Base-by-base conservation (phyloP, 2,888 invertebrate genomes). In the Acanthacorydalis orientalis region DNA sequence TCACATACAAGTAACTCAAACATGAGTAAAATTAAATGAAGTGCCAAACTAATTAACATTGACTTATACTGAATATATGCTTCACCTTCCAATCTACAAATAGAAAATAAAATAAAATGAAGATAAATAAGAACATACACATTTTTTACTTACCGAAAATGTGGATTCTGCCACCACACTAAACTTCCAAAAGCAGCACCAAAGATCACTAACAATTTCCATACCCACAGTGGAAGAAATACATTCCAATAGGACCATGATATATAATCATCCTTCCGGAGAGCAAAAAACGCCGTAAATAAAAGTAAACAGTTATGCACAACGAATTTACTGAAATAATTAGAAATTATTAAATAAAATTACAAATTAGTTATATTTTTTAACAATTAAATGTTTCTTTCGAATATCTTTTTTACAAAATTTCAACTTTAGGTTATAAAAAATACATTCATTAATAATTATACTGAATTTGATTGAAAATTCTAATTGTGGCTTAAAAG, bases 11-110 rank as follows among this genome's bases (percentile, higher is more conserved):
- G 72, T 53, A 96, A 68, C 67, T 97, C 96, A 69, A 98, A 98
- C 87, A 95, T 91, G 31, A 96, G 70, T 53, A 98, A 70, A 56
- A 97, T 87, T 51, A 96, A 71, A 64, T 98, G 97, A 59, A 97
- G 77, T 42, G 92, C 89, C 56, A 95, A 75, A 52, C 91, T 92
- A 62, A 97, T 91, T 51, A 97, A 72, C 96, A 98, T 97, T 12
- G 95, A 93, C 67, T 95, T 95, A 67, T 93, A 98, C 65, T 98
- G 97, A 37, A 93, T 84, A 64, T 95, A 92, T 7, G 93, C 89
- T 69, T 93, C 91, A 54, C 90, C 90, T 72, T 96, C 96, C 57
- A 91, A 70, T 64, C 96, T 89, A 68, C 44, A 73, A 70, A 52
- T 53, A 50, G 57, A 50, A 8, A 44, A 39, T n/a, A 41, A 16